Evolutionary conservation across 1,140 invertebrate species (phyloP), one percentile per base, ranked within the genome.

Genomic region (Tenebrio molitor): DNA sequence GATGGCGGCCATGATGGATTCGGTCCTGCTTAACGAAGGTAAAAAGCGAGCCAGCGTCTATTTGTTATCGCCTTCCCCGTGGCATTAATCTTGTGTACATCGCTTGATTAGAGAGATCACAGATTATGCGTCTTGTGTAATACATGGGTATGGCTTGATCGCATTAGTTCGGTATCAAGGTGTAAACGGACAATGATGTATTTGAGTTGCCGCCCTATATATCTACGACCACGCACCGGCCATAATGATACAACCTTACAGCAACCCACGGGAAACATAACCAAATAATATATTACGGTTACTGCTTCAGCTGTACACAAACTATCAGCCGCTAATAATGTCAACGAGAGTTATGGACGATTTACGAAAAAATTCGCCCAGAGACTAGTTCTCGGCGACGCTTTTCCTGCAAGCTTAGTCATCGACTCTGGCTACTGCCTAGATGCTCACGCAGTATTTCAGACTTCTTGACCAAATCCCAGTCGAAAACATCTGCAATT

Each of bases 111-210:
- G 50, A 34, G 21, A 66, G 64, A 66, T 66, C 63, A 41, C 63
- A 41, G 66, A 69, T 69, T 69, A 46, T 16, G 42, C 46, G 21
- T 42, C 67, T 69, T 69, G 44, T 69, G 67, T 69, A 69, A 69
- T 58, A 69, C 67, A 69, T 69, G 67, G 67, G 67, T 69, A 58
- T 10, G 67, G 67, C 50, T 39, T 69, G 67, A 69, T 69, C 67
- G 67, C 44, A 69, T 69, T 69, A 69, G 67, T 21, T 21, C 50
- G 50, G 50, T 69, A 71, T 71, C 69, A 50, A 71, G 69, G 69
- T 71, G 69, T 71, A 71, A 71, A 71, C 69, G 62, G 69, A 71
- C 69, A 64, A 65, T 71, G 69, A 71, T 71, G 69, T 71, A 71
- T 71, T 65, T 71, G 33, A 65, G 69, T 71, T 65, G 36, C 69